Base-by-base conservation (phyloP, 2,797 vertebrate species). In the Xenopus petersii region DNA sequence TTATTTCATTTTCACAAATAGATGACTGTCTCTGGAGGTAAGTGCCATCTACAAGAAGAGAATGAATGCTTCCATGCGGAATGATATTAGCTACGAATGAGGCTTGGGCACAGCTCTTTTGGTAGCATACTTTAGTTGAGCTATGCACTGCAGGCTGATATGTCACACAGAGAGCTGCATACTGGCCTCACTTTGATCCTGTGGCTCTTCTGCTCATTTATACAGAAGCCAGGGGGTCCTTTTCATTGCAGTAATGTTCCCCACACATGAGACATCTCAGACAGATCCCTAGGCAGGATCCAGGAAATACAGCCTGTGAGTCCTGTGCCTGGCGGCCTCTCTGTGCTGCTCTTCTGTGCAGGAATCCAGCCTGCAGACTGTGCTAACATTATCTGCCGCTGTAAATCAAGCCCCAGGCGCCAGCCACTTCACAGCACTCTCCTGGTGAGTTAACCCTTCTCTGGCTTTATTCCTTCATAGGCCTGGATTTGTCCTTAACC, bases 331-430 rank as follows among this genome's bases (percentile, higher is more conserved):
- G 61, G 61, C 71, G 30, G 62, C 63, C 71, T 73, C 71, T 63
- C 4, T n/a, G 13, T 64, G 62, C 72, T 67, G 59, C 73, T 75
- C 30, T 60, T 70, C 68, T 55, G 76, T 69, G 60, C 65, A 68
- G 68, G 75, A 77, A 68, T 77, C 75, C 75, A 73, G 74, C 36
- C 61, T 48, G 67, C 75, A 77, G 75, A 78, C 75, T 73, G 75
- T 73, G 62, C 75, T 78, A 68, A 78, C 62, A 74, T 79, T 64
- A 67, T n/a, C 79, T 70, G 59, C 70, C 12, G 65, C 75, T 73
- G 71, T 78, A 73, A 79, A 79, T 79, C 76, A 73, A 69, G 66
- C 71, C 71, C 16, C 65, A 73, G 76, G 76, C 76, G 76, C 76
- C 70, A 67, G 68, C 70, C 73, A 24, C 30, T 66, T 73, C 71